These are phyloP conservation scores for Rhodophaea formosa DNA, from an alignment of 2,888 invertebrate genomes.

Conservation along the genomic window DNA sequence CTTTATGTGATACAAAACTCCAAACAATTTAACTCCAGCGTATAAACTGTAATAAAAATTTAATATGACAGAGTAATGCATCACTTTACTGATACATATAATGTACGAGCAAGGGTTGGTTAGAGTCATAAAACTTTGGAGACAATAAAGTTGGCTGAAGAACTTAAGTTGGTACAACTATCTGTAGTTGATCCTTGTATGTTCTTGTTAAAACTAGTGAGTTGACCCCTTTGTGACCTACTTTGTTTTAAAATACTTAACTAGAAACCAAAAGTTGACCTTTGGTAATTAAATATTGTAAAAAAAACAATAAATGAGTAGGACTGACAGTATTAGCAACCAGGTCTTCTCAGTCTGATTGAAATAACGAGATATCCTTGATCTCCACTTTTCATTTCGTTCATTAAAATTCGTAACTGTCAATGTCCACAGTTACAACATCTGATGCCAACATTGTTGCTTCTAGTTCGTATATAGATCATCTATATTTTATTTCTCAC, in stretches of 20 bases:
- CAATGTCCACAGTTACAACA: too few relatives aligned
- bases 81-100: conserved; percentile 24
- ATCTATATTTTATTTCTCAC: too few relatives aligned
- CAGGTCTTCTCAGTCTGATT: too few relatives aligned
- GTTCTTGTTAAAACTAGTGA: neutral
- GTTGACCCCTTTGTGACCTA: neutral
- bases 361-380: too few relatives aligned
- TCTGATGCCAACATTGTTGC: too few relatives aligned
- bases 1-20: conserved; percentile 1
- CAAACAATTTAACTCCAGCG: neutral
- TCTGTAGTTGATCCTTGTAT: conserved; percentile 45
- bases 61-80: conserved; percentile 20
- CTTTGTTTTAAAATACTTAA: neutral
- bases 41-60: conserved; percentile 13
- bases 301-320: too few relatives aligned
- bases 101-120: conserved; percentile 47
- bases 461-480: too few relatives aligned
- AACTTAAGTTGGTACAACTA: conserved; percentile 48
- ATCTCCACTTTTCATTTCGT: too few relatives aligned
- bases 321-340: too few relatives aligned
- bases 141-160: conserved; percentile 61
- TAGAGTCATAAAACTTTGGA: conserved; percentile 59
- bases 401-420: too few relatives aligned
- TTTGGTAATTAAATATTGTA: too few relatives aligned
- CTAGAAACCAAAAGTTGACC: too few relatives aligned